phyloP scores from a whole-genome alignment of 2,888 invertebrate genomes.

The Perithous albicinctus region DNA sequence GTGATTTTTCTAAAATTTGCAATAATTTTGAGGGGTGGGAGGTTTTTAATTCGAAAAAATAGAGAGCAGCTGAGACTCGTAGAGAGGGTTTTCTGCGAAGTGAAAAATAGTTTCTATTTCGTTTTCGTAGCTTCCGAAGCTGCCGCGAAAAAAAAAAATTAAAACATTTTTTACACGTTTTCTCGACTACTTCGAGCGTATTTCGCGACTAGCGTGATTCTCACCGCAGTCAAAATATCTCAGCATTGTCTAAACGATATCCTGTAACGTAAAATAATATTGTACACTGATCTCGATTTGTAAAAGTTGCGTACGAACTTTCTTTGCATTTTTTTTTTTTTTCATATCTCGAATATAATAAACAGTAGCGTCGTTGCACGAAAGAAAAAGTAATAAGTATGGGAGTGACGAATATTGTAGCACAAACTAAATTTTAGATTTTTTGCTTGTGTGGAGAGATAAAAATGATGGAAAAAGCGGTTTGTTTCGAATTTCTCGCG shows the following conservation, averaged over 20 bases:
- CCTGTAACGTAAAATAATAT: slow-evolving; percentile 6
- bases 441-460: slow-evolving; percentile 11
- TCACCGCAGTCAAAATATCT: slow-evolving; percentile 31
- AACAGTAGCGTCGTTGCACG: slow-evolving; percentile 33
- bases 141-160: too few relatives aligned
- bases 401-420: slow-evolving; percentile 40
- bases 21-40: too few relatives aligned
- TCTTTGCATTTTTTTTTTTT: slow-evolving; percentile 7
- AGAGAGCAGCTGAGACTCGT: neutral
- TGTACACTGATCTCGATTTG: slow-evolving; percentile 25
- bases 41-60: neutral
- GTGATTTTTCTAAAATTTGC: neutral
- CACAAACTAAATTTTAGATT: slow-evolving; percentile 62
- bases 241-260: slow-evolving; percentile 30
- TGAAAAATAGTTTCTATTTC: neutral
- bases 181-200: neutral
- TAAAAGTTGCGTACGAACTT: slow-evolving; percentile 26
- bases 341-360: slow-evolving; percentile 14
- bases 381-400: neutral
- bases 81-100: neutral
- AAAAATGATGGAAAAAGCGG: slow-evolving; percentile 23
- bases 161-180: neutral
- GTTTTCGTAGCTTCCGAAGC: neutral
- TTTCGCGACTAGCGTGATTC: neutral
- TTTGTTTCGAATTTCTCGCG: slow-evolving; percentile 4